phyloP scores from a whole-genome alignment of 2,888 invertebrate genomes.

The Pseudococcus jackbeardsleyi region DNA sequence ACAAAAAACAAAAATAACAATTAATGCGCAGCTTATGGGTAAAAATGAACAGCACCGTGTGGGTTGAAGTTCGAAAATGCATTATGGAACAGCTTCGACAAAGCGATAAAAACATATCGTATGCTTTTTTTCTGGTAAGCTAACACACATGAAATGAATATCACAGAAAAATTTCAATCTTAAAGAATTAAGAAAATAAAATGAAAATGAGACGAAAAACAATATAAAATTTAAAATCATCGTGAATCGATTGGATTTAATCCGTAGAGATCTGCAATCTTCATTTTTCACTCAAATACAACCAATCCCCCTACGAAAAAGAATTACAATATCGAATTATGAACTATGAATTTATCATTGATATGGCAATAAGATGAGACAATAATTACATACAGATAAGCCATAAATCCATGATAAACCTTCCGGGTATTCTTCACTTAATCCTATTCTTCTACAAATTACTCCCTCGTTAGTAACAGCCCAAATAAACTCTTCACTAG shows the following conservation, averaged over 20 bases:
- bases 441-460: slow-evolving; percentile 12
- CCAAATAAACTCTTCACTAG: slow-evolving; percentile 89
- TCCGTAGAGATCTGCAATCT: not conserved
- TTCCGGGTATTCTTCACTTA: slow-evolving; percentile 13
- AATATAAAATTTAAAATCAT: not conserved
- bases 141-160: not conserved
- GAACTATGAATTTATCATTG: not conserved
- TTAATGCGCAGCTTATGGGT: not conserved
- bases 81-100: slow-evolving; percentile 33
- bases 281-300: slow-evolving; percentile 34
- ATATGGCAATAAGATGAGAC: too few species aligned
- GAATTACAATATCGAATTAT: not conserved
- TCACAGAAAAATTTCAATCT: slow-evolving; percentile 24
- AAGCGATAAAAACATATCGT: not conserved
- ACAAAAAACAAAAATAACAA: not conserved
- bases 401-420: not conserved
- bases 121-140: not conserved
- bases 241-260: not conserved
- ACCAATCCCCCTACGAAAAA: slow-evolving; percentile 20
- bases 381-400: not conserved
- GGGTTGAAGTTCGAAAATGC: not conserved
- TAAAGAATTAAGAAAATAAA: not conserved
- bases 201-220: not conserved
- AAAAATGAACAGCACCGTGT: not conserved
- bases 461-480: slow-evolving; percentile 86